Evolutionary conservation across 1,140 invertebrate species (phyloP).

Genomic region (Drosophila biarmipes): DNA sequence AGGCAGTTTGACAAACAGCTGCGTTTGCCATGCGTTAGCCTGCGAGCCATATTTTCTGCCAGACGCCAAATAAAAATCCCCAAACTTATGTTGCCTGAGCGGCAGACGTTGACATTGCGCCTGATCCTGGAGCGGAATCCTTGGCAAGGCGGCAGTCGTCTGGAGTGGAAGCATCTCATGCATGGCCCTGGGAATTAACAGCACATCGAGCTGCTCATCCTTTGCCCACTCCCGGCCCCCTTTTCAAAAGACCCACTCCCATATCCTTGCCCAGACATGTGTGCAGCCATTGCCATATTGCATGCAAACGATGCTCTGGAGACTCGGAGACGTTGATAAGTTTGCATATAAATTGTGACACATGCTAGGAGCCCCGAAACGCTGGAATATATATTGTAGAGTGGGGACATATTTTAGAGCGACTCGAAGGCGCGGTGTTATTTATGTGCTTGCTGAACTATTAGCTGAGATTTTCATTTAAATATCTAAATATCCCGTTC

Average conservation of each 20-base stretch:
- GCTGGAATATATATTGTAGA: neutral
- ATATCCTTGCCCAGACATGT: constrained; percentile 29
- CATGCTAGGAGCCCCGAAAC: constrained; percentile 41
- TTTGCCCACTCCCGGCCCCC: constrained; percentile 10
- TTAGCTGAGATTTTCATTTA: constrained; percentile 78
- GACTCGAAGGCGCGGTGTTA: constrained; percentile 43
- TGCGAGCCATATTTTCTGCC: constrained; percentile 74
- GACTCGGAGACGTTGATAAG: constrained; percentile 77
- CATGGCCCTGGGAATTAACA: constrained; percentile 72
- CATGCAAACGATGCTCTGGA: constrained; percentile 74
- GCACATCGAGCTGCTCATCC: constrained; percentile 57
- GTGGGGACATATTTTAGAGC: constrained; percentile 50
- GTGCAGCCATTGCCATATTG: constrained; percentile 47
- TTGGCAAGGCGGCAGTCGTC: constrained; percentile 7
- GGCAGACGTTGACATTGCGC: constrained; percentile 41
- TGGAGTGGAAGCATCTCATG: constrained; percentile 35
- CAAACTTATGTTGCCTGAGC: constrained; percentile 73
- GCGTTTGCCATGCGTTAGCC: constrained; percentile 79
- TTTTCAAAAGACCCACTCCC: neutral
- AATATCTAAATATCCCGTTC: constrained; percentile 60
- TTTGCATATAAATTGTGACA: constrained; percentile 83
- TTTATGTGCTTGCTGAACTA: constrained; percentile 70
- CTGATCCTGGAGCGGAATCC: constrained; percentile 24
- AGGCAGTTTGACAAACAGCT: constrained; percentile 69
- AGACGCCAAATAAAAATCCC: constrained; percentile 80